phyloP scores from a whole-genome alignment of 2,888 invertebrate genomes.

The Heliconius aoede region DNA sequence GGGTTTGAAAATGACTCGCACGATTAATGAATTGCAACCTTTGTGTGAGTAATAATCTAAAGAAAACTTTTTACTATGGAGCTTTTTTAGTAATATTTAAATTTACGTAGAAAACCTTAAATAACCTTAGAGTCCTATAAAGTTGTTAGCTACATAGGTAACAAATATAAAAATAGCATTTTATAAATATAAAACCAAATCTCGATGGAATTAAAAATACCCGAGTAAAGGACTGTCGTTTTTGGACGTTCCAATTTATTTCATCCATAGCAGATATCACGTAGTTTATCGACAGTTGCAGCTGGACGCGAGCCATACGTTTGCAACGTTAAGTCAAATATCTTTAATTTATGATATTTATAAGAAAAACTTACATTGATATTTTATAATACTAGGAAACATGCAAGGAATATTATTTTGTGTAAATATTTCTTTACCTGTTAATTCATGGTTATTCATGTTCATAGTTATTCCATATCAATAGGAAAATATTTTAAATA shows the following conservation, averaged over 20 bases:
- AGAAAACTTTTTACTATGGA: neutral
- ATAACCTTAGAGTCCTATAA: neutral
- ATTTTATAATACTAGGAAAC: neutral
- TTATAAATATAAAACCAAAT: conserved; percentile 4
- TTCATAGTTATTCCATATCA: too few species aligned
- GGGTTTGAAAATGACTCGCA: neutral
- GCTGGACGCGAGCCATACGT: conserved; percentile 37
- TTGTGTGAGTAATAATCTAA: neutral
- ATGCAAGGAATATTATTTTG: neutral
- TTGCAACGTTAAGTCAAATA: conserved; percentile 20
- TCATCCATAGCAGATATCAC: conserved; percentile 26
- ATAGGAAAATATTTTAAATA: neutral
- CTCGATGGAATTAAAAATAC: conserved; percentile 15
- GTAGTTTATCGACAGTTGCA: conserved; percentile 39
- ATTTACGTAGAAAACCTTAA: neutral
- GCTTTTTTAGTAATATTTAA: neutral
- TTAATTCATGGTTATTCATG: too few species aligned
- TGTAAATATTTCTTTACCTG: neutral
- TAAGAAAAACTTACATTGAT: neutral
- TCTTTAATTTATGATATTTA: conserved; percentile 1
- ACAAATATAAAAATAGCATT: neutral
- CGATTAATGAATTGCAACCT: neutral
- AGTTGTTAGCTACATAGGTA: neutral
- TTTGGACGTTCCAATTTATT: conserved; percentile 27
- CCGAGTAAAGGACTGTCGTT: conserved; percentile 22